Percentiles rank a stretch among this genome's conserved stretches.
Evolutionary conservation across 1,140 invertebrate genomes (phyloP).

Genomic region (Drosophila parabipectinata): DNA sequence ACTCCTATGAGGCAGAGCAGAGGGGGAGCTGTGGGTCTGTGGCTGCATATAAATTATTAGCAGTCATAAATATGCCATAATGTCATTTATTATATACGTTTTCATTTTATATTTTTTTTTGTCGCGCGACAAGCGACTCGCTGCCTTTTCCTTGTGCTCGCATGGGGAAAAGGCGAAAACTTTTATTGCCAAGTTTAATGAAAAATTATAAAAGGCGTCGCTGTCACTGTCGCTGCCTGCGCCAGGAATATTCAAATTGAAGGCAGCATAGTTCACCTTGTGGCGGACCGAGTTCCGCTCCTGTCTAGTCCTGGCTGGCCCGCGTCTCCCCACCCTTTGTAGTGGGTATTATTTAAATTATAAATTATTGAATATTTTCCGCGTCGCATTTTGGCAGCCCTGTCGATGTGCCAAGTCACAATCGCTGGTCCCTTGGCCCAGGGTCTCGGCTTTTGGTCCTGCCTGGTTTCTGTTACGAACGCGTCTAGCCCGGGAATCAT

Average conservation of each 20-base stretch:
- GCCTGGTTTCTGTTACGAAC: not conserved
- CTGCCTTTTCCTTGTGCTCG: slow-evolving; percentile 57
- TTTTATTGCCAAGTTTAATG: slow-evolving; percentile 82
- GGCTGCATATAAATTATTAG: slow-evolving; percentile 82
- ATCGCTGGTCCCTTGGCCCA: slow-evolving; percentile 30
- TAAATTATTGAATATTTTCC: slow-evolving; percentile 81
- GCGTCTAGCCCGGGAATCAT: slow-evolving; percentile 50
- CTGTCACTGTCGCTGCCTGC: slow-evolving; percentile 26
- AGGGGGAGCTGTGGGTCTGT: slow-evolving; percentile 31
- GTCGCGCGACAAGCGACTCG: slow-evolving; percentile 31
- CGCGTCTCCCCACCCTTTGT: slow-evolving; percentile 11
- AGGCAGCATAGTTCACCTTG: slow-evolving; percentile 71
- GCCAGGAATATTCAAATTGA: slow-evolving; percentile 59
- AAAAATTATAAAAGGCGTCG: slow-evolving; percentile 79
- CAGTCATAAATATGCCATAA: slow-evolving; percentile 82
- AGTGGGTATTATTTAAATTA: slow-evolving; percentile 82
- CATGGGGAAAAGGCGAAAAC: slow-evolving; percentile 72
- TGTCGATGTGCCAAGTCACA: slow-evolving; percentile 34
- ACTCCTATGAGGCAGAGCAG: slow-evolving; percentile 6
- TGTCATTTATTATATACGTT: slow-evolving; percentile 82
- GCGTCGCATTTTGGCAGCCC: slow-evolving; percentile 56
- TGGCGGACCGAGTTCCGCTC: slow-evolving; percentile 23
- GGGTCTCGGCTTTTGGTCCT: not conserved
- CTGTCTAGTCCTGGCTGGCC: slow-evolving; percentile 13
- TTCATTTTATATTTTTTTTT: slow-evolving; percentile 54